Evolutionary conservation across 2,113 vertebrate genomes (phyloP), one percentile per base, ranked within the genome.

Genomic region (Hydrochoerus hydrochaeris): DNA sequence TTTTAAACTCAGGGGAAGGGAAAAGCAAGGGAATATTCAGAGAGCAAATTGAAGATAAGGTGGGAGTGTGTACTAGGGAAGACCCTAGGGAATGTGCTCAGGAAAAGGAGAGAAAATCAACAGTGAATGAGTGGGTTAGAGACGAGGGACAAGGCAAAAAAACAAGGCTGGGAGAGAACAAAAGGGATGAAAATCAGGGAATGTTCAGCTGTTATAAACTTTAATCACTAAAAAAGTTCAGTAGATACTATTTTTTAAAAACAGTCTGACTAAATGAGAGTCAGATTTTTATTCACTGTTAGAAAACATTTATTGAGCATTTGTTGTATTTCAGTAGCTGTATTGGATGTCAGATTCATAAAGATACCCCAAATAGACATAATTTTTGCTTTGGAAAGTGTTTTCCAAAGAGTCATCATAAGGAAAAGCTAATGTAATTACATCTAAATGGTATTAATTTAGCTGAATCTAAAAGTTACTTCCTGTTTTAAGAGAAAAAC

Each of bases 201-300:
- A n/a, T 73, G 20, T 30, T 10, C 49, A 38, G 12, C 46, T 82
- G 57, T 1, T 30, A 54, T 3, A 95, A 80, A 92, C 57, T 77
- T 52, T 28, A 30, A 91, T 12, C 46, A 90, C 28, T 78, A 88
- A 94, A 95, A 63, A 81, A 82, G 12, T 75, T 7, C 44, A 73
- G 44, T 77, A 81, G 84, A 57, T 32, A 58, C 3, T 54, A 30
- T 88, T 44, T 58, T 12, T 69, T 78, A 69, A 65, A 65, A 77
- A 78, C 3, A 67, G 13, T 89, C 38, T 86, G 26, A 78, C 49
- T 62, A 67, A 86, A 46, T 87, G 19, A 90, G 60, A 86, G 60
- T 57, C 32, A 94, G 30, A 82, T 82, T 90, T 38, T 88, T 94
- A 88, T 81, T 73, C 4, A 73, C 28, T 92, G n/a, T 91, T 26